Percentiles rank a stretch among this genome's conserved stretches.
Evolutionary conservation across 2,797 vertebrate genomes (phyloP).

Genomic region (Pogonophryne albipinna): DNA sequence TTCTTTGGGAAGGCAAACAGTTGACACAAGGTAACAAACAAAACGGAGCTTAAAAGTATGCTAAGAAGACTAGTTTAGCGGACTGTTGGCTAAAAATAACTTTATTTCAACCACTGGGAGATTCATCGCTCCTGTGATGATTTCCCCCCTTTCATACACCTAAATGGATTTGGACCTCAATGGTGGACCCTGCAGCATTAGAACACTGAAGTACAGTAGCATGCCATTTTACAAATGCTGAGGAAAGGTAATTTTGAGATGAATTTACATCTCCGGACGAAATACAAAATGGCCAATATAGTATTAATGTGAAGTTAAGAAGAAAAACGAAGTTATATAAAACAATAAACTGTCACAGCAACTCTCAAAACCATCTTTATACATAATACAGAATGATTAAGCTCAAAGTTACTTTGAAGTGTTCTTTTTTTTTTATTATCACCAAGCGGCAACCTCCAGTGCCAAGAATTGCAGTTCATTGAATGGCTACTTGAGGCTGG

Average conservation of each 20-base stretch:
- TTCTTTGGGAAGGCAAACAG: conserved; percentile 37
- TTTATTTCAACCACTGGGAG: conserved; percentile 31
- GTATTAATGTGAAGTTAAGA: conserved; percentile 2
- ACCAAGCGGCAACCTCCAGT: neutral
- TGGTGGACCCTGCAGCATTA: conserved; percentile 24
- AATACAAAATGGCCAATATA: conserved; percentile 36
- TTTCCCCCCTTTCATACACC: conserved; percentile 28
- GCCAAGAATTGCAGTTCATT: too few relatives aligned
- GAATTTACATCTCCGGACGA: conserved; percentile 36
- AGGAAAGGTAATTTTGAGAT: conserved; percentile 29
- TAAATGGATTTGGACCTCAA: conserved; percentile 40
- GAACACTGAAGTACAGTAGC: conserved; percentile 9
- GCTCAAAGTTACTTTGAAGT: neutral
- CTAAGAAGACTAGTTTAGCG: conserved; percentile 18
- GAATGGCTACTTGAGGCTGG: too few relatives aligned
- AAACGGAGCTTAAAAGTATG: conserved; percentile 11
- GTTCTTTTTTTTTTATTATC: neutral
- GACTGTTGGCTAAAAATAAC: conserved; percentile 8
- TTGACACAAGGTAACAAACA: conserved; percentile 1
- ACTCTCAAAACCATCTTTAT: neutral
- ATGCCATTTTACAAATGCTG: conserved; percentile 39
- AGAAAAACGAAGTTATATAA: conserved; percentile 3
- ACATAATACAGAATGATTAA: neutral
- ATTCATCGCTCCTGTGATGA: conserved; percentile 56
- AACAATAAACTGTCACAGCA: neutral